Evolutionary conservation across 2,113 vertebrate genomes (phyloP).

Genomic region (Orycteropus afer): DNA sequence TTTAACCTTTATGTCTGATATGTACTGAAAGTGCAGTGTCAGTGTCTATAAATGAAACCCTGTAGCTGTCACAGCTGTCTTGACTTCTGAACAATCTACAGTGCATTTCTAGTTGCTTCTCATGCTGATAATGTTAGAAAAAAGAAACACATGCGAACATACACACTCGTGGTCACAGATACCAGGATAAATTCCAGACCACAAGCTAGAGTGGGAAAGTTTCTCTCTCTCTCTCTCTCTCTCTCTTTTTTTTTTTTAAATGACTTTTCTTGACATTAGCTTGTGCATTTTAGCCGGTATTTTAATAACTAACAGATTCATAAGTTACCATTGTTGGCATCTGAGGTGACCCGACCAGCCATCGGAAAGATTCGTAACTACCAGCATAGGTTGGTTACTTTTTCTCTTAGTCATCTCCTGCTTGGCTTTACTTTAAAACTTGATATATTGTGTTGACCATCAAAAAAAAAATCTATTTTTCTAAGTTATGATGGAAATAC

Average conservation of each 20-base stretch:
- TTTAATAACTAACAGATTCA: slow-evolving; percentile 54
- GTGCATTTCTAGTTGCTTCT: slow-evolving; percentile 13
- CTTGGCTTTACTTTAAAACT: background rate
- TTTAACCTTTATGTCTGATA: slow-evolving; percentile 63
- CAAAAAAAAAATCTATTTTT: background rate
- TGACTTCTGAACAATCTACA: slow-evolving; percentile 39
- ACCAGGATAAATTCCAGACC: slow-evolving; percentile 30
- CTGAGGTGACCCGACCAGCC: background rate
- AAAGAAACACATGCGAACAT: slow-evolving; percentile 48
- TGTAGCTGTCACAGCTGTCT: slow-evolving; percentile 56
- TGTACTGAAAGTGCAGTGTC: slow-evolving; percentile 55
- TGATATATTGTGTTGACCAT: background rate
- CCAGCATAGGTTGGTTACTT: background rate
- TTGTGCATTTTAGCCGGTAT: slow-evolving; percentile 9
- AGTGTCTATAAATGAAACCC: slow-evolving; percentile 47
- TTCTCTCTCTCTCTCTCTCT: background rate
- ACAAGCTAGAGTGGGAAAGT: background rate
- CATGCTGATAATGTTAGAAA: slow-evolving; percentile 31
- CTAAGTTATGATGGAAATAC: background rate
- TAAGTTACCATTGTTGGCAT: background rate
- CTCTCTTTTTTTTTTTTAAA: background rate
- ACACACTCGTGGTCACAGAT: background rate
- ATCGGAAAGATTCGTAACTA: background rate
- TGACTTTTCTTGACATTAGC: slow-evolving; percentile 28
- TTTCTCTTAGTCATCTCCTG: background rate